These are phyloP conservation scores for Catharus minimus DNA, from an alignment of 2,113 vertebrate species.

Conservation along the genomic window DNA sequence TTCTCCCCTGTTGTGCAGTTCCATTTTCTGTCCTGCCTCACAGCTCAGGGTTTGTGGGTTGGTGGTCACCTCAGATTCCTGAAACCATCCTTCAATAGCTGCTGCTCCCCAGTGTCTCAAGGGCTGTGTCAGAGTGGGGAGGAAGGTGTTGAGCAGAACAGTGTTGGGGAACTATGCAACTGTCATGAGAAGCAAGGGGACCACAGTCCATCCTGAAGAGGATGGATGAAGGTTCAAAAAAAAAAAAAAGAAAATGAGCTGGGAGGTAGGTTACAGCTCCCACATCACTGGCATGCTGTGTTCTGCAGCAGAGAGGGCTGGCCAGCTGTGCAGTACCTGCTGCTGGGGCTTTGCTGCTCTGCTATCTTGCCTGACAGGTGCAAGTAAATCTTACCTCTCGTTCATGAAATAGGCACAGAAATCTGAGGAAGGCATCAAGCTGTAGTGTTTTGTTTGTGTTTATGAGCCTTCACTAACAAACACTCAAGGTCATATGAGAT, in stretches of 20 bases:
- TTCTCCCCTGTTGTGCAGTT: neutral
- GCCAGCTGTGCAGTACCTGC: neutral
- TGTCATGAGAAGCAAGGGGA: neutral
- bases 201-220: rapidly evolving
- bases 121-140: neutral
- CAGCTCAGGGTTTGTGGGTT: neutral
- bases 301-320: neutral
- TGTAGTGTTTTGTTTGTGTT: neutral
- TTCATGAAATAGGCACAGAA: neutral
- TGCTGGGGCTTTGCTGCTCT: neutral
- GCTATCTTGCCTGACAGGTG: neutral
- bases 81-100: neutral
- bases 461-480: neutral
- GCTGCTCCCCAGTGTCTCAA: neutral
- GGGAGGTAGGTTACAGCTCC: neutral
- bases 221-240: neutral
- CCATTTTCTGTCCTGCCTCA: neutral
- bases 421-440: neutral
- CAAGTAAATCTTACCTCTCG: neutral
- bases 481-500: neutral
- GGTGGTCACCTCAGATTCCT: neutral
- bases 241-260: neutral
- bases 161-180: neutral
- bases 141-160: neutral
- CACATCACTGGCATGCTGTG: neutral